Evolutionary conservation across 2,113 vertebrate species (phyloP).

Genomic region (Erythrocercus mccallii): DNA sequence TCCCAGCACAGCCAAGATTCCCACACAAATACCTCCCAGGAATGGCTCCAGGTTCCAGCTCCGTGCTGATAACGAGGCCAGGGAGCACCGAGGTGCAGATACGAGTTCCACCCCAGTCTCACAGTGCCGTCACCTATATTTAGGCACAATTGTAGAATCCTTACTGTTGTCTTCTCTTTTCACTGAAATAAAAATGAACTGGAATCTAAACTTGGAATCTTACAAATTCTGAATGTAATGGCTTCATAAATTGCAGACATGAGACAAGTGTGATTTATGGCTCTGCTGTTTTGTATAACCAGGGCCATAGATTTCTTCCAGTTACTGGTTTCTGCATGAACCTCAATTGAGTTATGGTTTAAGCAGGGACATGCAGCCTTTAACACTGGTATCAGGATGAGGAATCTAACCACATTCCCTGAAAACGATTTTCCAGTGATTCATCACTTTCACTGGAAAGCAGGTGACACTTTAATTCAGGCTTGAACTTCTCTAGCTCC

Average conservation of each 20-base stretch:
- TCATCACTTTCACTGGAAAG: conserved; percentile 47
- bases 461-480: conserved; percentile 39
- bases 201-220: conserved; percentile 1
- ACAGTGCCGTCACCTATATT: background rate
- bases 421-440: conserved; percentile 29
- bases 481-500: conserved; percentile 16
- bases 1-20: background rate
- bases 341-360: conserved; percentile 35
- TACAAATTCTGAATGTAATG: conserved; percentile 10
- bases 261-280: conserved; percentile 24
- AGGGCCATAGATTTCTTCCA: conserved; percentile 51
- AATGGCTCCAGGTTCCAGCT: background rate
- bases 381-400: conserved; percentile 15
- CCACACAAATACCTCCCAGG: background rate
- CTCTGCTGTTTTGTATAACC: conserved; percentile 8
- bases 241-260: background rate
- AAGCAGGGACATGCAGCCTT: conserved; percentile 22
- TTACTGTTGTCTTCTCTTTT: background rate
- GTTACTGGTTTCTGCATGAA: conserved; percentile 43
- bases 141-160: background rate
- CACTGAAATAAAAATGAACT: background rate
- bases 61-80: background rate
- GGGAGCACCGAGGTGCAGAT: fast-evolving
- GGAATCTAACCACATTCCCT: conserved; percentile 31
- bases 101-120: background rate